Base-by-base conservation (phyloP, 53 echinoderm and acorn worm genomes). In the Mesocentrotus franciscanus region DNA sequence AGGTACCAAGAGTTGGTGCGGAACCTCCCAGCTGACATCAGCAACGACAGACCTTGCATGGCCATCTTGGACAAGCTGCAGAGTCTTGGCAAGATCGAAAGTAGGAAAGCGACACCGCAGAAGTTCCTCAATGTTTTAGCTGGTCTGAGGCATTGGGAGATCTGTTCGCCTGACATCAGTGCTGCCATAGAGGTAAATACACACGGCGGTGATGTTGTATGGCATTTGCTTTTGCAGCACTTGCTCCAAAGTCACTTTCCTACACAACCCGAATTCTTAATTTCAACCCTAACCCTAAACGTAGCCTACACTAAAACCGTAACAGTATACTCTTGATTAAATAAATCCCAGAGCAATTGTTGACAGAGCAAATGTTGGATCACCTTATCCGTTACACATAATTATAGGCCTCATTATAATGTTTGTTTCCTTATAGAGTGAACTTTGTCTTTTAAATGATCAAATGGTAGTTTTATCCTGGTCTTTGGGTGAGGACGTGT, bases 1-100 rank as follows among this genome's bases (percentile, higher is more conserved):
- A 99, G 99, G 99, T 99, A 98, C 71, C 97, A 99, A 91, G 99
- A 97, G 83, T 81, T 99, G 81, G 97, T 97, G 75, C 96, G 94
- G 2, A 90, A 97, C 49, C 96, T 99, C 6, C 98, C 99, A 30
- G 60, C 92, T 33, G 97, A 96, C 92, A 93, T 99, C 87, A 92
- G 93, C 95, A 75, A 61, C 4, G 97, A 99, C 94, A 93, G 96
- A 57, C 96, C 96, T 32, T 98, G 98, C 64, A 71, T 96, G 14
- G 99, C 99, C 29, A 83, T 99, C 59, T 61, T 99, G 84, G 98
- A 98, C 29, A 98, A 98, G 92, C 97, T 99, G 1, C 98, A 99
- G 90, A 96, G 96, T 56, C 97, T 99, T 76, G 99, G 99, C 11
- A 98, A 97, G 30, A 97, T 99, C 32, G 98, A 99, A 92, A 99